Evolutionary conservation across 1,140 invertebrate genomes (phyloP), one percentile per base, ranked within the genome.

Genomic region (Sinonovacula constricta): DNA sequence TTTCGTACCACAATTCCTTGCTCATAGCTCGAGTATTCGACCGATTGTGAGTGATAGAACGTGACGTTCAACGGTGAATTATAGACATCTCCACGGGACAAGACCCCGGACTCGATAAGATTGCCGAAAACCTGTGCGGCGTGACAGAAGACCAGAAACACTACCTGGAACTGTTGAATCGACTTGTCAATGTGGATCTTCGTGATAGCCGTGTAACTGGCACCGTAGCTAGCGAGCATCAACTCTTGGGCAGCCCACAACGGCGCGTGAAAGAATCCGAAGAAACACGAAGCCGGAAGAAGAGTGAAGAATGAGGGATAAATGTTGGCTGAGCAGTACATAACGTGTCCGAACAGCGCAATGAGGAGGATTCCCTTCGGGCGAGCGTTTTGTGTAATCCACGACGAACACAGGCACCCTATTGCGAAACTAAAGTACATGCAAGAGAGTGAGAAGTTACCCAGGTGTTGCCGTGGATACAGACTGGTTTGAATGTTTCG

Each of bases 401-500:
- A 81, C n/a, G 80, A 67, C 12, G 83, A 82, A 22, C 79, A 49
- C 14, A 81, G 51, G 69, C 81, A 84, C 10, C 83, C 83, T n/a
- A 84, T 66, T 5, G 81, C 74, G 66, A 84, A 84, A 30, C 57
- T 51, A n/a, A 72, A 45, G 51, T 84, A 84, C 66, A 84, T 82
- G 1, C 59, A 45, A 12, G 81, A 79, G 10, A 84, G 56, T 34
- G 79, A 82, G 51, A 81, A 69, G 3, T 77, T 81, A 0, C 81
- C 83, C 26, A 84, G 36, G 34, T 82, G 45, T 33, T 82, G 53
- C n/a, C 60, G 31, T 2, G 71, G 56, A 65, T 81, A 82, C 14
- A 84, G 54, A 77, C 83, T 84, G 26, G 79, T 84, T 31, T 81
- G 83, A 66, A 84, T 84, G 51, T 84, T 84, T 57, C 83, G 66